A percentile compares a stretch with the other conserved stretches of the same genome.
Conservation (phyloP, 1,140 invertebrate genomes). For the Dinoponera quadriceps region DNA sequence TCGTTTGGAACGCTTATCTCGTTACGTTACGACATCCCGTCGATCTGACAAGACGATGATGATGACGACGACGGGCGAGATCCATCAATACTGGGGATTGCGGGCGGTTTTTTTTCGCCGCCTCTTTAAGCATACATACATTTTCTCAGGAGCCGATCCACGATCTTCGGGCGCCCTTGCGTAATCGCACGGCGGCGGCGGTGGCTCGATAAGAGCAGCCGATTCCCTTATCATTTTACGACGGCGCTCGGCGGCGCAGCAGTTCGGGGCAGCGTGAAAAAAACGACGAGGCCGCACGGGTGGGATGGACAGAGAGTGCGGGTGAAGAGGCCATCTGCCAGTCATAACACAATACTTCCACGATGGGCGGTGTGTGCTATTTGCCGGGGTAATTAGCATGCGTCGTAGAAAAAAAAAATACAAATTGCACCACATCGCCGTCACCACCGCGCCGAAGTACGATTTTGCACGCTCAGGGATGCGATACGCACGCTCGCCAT, state of each 20-base stretch:
- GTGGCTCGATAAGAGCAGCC: neutral
- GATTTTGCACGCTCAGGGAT: neutral
- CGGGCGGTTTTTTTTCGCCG: neutral
- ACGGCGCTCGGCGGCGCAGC: neutral
- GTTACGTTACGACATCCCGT: constrained; percentile 3
- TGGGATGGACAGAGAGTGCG: neutral
- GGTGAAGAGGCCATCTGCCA: constrained; percentile 67
- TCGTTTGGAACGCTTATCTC: neutral
- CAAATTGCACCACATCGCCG: neutral
- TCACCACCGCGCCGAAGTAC: neutral
- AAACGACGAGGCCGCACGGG: neutral
- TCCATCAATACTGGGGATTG: too few relatives aligned
- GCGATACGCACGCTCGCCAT: too few relatives aligned
- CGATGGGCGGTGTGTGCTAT: constrained; percentile 2
- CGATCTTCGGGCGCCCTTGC: neutral
- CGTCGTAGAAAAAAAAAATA: neutral
- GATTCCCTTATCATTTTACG: constrained; percentile 8
- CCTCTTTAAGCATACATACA: neutral
- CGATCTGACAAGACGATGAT: neutral
- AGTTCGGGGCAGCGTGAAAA: constrained; percentile 5
- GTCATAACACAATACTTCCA: constrained; percentile 60
- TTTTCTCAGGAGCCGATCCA: neutral
- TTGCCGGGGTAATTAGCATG: constrained; percentile 1
- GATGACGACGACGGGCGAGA: too few relatives aligned
- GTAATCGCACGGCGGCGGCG: constrained; percentile 5